Evolutionary conservation across 2,797 vertebrate species (phyloP).

Genomic region (Hylomyscus alleni): DNA sequence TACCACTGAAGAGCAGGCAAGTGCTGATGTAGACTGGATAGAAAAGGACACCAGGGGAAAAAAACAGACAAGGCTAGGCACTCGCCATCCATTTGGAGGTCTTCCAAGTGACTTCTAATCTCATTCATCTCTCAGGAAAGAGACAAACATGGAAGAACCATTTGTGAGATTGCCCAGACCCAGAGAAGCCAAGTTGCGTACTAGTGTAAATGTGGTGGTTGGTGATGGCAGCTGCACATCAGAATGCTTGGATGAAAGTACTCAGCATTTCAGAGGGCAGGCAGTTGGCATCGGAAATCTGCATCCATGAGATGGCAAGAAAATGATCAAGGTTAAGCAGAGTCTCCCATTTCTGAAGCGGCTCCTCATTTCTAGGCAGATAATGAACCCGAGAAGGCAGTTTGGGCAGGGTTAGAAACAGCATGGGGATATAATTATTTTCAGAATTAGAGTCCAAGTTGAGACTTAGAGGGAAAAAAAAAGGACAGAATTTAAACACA

Average conservation of each 20-base stretch:
- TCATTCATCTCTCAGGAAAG: background rate
- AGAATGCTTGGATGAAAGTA: background rate
- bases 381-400: background rate
- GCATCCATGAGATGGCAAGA: background rate
- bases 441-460: slow-evolving; percentile 4
- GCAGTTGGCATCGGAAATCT: background rate
- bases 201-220: background rate
- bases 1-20: background rate
- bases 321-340: background rate
- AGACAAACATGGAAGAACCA: background rate
- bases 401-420: background rate
- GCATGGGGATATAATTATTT: background rate
- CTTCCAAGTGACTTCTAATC: background rate
- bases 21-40: background rate
- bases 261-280: background rate
- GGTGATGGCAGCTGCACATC: background rate
- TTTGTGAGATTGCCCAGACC: background rate
- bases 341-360: background rate
- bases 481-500: slow-evolving; percentile 43
- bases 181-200: background rate
- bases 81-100: background rate
- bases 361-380: background rate
- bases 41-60: background rate
- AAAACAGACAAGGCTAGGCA: background rate
- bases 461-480: background rate